A percentile compares a stretch with the other conserved stretches of the same genome.
phyloP scores from a whole-genome alignment of 2,797 vertebrate genomes.

The Limnodromus scolopaceus region DNA sequence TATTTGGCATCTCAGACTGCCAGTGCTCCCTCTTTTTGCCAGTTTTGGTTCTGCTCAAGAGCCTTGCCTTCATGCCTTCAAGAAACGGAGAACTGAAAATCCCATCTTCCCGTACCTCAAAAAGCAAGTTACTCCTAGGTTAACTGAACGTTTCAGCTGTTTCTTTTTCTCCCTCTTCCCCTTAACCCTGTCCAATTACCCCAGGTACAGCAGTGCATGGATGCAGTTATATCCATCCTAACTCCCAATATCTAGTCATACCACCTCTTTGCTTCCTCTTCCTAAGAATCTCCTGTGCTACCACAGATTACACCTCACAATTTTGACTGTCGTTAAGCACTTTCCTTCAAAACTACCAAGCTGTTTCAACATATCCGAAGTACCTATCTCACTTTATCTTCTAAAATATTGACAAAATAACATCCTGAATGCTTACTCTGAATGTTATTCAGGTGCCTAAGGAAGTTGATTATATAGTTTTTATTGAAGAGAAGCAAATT shows the following conservation, averaged over 20 bases:
- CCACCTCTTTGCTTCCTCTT: neutral
- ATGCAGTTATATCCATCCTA: neutral
- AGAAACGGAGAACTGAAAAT: neutral
- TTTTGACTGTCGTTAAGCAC: accelerated
- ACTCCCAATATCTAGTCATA: accelerated
- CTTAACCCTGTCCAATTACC: neutral
- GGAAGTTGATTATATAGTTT: neutral
- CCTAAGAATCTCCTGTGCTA: neutral
- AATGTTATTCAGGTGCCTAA: neutral
- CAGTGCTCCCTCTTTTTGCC: neutral
- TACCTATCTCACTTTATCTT: neutral
- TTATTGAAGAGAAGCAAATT: neutral
- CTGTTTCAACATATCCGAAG: neutral
- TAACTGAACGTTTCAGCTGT: neutral
- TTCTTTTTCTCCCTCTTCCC: neutral
- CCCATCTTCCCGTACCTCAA: neutral
- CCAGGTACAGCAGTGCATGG: neutral
- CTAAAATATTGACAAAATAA: accelerated
- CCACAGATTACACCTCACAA: neutral
- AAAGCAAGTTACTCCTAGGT: neutral
- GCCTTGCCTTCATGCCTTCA: neutral
- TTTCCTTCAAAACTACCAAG: neutral
- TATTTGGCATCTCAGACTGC: neutral
- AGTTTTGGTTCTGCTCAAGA: neutral
- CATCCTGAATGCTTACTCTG: neutral